A percentile compares a stretch with the other conserved stretches of the same genome.
These are phyloP conservation scores for Catagonus wagneri DNA, from an alignment of 2,113 vertebrate genomes.

Conservation along the genomic window DNA sequence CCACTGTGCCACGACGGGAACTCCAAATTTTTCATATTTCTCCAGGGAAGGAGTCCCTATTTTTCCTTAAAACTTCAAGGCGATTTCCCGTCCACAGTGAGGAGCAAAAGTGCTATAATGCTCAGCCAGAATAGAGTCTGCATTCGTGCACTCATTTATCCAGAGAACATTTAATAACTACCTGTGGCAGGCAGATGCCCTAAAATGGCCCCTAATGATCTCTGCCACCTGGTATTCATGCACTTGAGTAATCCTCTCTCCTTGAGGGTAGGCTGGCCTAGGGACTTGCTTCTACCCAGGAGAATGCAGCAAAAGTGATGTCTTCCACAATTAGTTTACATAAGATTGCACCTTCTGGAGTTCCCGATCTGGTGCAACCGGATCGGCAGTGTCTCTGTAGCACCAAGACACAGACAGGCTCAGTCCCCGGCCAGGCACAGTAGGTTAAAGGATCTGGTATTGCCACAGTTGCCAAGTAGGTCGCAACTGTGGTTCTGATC, in stretches of 20 bases:
- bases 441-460: no score
- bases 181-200: neutral
- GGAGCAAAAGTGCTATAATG: neutral
- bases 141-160: neutral
- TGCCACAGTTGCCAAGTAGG: no score
- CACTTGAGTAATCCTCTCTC: neutral
- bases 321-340: neutral
- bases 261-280: neutral
- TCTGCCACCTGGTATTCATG: neutral
- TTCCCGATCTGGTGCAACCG: no score
- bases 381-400: no score
- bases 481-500: no score
- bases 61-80: neutral
- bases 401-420: no score
- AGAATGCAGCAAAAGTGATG: neutral
- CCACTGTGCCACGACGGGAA: no score
- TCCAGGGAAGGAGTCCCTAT: neutral
- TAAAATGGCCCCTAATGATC: neutral
- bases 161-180: neutral
- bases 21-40: constrained; percentile 40
- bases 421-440: no score
- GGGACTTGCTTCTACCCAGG: neutral
- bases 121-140: neutral
- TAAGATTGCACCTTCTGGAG: neutral
- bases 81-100: neutral